These are phyloP conservation scores for Teleopsis dalmanni DNA, from an alignment of 1,140 invertebrate species.

Conservation along the genomic window DNA sequence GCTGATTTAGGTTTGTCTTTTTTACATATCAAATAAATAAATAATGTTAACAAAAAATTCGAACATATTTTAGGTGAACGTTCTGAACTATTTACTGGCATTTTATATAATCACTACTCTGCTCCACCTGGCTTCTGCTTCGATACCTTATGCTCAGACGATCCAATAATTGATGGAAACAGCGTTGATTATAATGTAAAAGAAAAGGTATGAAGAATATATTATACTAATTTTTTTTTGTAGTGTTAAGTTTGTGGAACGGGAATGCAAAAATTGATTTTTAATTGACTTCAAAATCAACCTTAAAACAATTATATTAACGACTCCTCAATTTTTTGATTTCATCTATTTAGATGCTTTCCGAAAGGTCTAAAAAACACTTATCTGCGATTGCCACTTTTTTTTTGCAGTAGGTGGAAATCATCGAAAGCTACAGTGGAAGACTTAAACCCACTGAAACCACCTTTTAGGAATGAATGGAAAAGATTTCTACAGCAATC, in stretches of 20 bases:
- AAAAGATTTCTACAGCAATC: too few relatives aligned
- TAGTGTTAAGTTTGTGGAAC: background rate
- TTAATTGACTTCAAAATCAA: background rate
- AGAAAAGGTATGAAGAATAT: slow-evolving; percentile 54
- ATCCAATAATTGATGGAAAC: slow-evolving; percentile 72
- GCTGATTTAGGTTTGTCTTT: slow-evolving; percentile 28
- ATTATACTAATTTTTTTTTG: background rate
- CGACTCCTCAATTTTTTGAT: too few relatives aligned
- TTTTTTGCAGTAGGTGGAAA: too few relatives aligned
- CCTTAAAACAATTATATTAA: too few relatives aligned
- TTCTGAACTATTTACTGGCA: slow-evolving; percentile 61
- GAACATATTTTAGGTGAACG: slow-evolving; percentile 10
- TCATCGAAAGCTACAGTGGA: too few relatives aligned
- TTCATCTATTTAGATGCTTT: too few relatives aligned
- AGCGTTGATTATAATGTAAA: slow-evolving; percentile 69
- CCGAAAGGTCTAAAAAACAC: too few relatives aligned
- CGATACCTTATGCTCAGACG: slow-evolving; percentile 73
- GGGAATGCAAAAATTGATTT: slow-evolving; percentile 9
- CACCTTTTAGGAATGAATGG: too few relatives aligned
- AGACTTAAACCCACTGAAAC: too few relatives aligned
- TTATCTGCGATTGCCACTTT: too few relatives aligned
- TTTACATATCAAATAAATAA: background rate
- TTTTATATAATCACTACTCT: slow-evolving; percentile 69
- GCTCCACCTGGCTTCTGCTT: slow-evolving; percentile 86
- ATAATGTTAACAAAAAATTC: background rate